phyloP scores from a whole-genome alignment of 2,888 invertebrate species.

The Sialis lutaria region DNA sequence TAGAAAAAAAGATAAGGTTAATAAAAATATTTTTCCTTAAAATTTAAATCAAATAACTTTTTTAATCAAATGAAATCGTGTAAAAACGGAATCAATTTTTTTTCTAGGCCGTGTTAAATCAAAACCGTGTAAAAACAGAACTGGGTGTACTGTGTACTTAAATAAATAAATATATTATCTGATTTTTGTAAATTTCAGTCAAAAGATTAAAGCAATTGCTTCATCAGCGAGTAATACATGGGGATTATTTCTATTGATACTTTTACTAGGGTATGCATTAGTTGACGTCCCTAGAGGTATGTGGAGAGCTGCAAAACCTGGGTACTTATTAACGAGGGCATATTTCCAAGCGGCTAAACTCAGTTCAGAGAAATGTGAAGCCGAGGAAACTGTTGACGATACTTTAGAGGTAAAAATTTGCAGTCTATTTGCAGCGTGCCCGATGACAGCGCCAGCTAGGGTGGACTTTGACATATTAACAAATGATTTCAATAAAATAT shows the following conservation, averaged over 20 bases:
- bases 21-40: too few relatives aligned
- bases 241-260: slow-evolving; percentile 88
- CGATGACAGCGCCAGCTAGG: too few relatives aligned
- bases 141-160: not conserved
- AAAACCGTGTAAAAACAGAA: too few relatives aligned
- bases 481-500: too few relatives aligned
- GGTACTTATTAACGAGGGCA: slow-evolving; percentile 65
- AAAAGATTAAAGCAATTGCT: slow-evolving; percentile 87
- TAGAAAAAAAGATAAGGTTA: not conserved
- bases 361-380: slow-evolving; percentile 89
- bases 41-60: too few relatives aligned
- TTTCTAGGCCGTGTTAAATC: too few relatives aligned
- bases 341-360: slow-evolving; percentile 91
- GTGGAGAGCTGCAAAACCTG: slow-evolving; percentile 80
- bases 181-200: slow-evolving; percentile 32
- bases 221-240: slow-evolving; percentile 98
- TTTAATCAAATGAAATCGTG: too few relatives aligned
- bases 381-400: slow-evolving; percentile 92
- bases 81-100: too few relatives aligned
- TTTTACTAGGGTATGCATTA: slow-evolving; percentile 85
- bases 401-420: slow-evolving; percentile 58
- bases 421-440: too few relatives aligned
- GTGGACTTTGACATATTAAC: too few relatives aligned
- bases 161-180: too few relatives aligned
- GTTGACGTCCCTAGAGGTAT: slow-evolving; percentile 87